Base-by-base conservation (phyloP, 2,888 invertebrate species). In the Melolontha melolontha region DNA sequence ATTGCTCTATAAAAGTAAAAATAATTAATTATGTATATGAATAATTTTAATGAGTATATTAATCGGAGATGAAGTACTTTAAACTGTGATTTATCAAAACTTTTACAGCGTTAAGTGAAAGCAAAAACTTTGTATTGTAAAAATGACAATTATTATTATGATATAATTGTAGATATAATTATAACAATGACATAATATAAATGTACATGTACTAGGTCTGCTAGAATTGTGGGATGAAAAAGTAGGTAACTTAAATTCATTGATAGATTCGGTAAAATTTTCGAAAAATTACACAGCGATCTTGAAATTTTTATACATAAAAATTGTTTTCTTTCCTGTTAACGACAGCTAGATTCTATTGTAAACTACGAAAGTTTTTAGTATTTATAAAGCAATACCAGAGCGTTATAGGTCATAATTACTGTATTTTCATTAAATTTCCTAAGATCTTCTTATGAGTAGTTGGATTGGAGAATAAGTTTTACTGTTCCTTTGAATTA, bases 11-110 rank as follows among this genome's bases (percentile, higher is more conserved):
- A 55, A 62, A 62, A 62, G 12, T 62, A 62, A 52, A 62, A 34
- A 34, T 8, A 34, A 34, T 34, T 47, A 49, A 57, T 22, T 39
- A 57, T 27, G 42, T 16, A n/a, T 62, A 62, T 62, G 47, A 47
- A 17, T 57, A 57, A 57, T 47, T 47, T 62, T 62, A 62, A 49
- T 62, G 47, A 62, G 47, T 62, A 62, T 62, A 67, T 68, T 73
- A 62, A 47, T 62, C 59, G 59, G 47, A 62, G 47, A 34, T 62
- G 47, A 62, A 75, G 76, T 78, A 78, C 76, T 78, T 78, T 77
- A 75, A 78, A 77, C 79, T 79, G 79, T 79, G 79, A 79, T 79
- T 77, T 77, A 65, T 54, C 65, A 52, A 65, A 65, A 68, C 63
- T 68, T 63, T 62, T 64, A 64, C 65, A 52, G 52, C 52, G 65